phyloP scores from a whole-genome alignment of 2,113 vertebrate genomes.

The Picathartes gymnocephalus region DNA sequence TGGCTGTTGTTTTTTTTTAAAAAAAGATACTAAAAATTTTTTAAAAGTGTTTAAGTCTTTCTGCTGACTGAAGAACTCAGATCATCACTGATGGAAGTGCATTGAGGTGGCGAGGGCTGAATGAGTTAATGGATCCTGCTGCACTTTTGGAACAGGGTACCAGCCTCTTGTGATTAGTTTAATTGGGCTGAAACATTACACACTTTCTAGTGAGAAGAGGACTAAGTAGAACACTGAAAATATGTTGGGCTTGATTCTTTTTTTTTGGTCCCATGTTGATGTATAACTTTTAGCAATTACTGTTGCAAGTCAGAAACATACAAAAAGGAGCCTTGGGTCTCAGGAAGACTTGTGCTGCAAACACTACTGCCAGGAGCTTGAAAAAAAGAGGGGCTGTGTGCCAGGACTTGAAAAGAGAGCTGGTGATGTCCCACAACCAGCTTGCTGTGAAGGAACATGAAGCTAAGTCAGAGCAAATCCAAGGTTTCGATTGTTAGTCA shows the following conservation, averaged over 20 bases:
- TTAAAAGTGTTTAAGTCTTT: not conserved
- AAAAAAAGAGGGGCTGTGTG: constrained; percentile 79
- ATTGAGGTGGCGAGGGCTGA: not conserved
- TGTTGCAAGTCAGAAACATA: constrained; percentile 39
- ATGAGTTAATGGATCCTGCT: not conserved
- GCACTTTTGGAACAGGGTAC: not conserved
- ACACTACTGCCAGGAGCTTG: constrained; percentile 67
- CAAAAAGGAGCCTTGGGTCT: constrained; percentile 47
- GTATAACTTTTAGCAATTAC: not conserved
- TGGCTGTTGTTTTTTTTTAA: not conserved
- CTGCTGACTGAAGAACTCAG: not conserved
- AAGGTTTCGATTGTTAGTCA: constrained; percentile 64
- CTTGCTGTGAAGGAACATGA: constrained; percentile 77
- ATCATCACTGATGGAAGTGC: not conserved
- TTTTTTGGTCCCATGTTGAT: not conserved
- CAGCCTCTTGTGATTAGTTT: not conserved
- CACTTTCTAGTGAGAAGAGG: not conserved
- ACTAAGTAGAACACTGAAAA: not conserved
- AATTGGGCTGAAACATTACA: not conserved
- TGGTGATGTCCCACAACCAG: constrained; percentile 81
- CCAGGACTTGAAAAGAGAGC: constrained; percentile 80
- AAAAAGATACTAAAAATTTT: not conserved
- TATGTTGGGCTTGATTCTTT: not conserved
- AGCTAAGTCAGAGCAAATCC: constrained; percentile 69
- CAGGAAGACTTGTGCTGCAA: constrained; percentile 59